A percentile compares a stretch with the other conserved stretches of the same genome.
Conservation (phyloP, 2,797 vertebrate species). For the Novumbra hubbsi region DNA sequence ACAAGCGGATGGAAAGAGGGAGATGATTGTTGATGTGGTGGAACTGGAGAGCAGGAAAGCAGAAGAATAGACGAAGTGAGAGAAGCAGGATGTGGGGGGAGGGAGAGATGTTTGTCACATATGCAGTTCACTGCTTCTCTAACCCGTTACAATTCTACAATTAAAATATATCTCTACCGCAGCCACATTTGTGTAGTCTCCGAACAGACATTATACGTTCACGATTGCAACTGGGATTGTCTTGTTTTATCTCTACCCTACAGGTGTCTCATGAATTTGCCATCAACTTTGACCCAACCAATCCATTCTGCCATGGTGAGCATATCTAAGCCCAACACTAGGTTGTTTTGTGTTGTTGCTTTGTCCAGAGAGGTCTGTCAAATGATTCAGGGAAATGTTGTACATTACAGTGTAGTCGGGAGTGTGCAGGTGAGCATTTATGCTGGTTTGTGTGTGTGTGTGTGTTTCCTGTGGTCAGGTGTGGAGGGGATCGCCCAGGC, state of each 20-base stretch:
- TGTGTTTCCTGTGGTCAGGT: conserved; percentile 66
- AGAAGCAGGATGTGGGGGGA: not conserved
- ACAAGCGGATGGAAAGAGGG: not conserved
- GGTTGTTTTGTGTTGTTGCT: not conserved
- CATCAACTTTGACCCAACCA: conserved; percentile 97
- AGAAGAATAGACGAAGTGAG: conserved; percentile 20
- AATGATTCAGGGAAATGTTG: not conserved
- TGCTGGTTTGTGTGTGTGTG: conserved; percentile 10
- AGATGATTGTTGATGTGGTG: not conserved
- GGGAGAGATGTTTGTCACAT: not conserved
- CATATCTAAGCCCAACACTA: not conserved
- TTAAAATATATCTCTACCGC: not conserved
- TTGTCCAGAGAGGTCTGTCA: not conserved
- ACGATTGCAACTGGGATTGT: not conserved
- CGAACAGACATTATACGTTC: not conserved
- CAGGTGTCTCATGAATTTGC: conserved; percentile 99
- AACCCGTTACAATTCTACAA: not conserved
- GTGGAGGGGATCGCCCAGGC: conserved; percentile 95
- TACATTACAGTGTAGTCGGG: not conserved
- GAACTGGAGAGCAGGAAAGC: conserved; percentile 10
- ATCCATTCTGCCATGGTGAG: conserved; percentile 96
- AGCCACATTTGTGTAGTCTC: not conserved
- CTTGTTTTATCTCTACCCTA: conserved; percentile 8
- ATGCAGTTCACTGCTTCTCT: not conserved
- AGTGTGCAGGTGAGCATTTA: not conserved